Conservation (phyloP, 2,888 invertebrate species). For the Epirrita christyi region DNA sequence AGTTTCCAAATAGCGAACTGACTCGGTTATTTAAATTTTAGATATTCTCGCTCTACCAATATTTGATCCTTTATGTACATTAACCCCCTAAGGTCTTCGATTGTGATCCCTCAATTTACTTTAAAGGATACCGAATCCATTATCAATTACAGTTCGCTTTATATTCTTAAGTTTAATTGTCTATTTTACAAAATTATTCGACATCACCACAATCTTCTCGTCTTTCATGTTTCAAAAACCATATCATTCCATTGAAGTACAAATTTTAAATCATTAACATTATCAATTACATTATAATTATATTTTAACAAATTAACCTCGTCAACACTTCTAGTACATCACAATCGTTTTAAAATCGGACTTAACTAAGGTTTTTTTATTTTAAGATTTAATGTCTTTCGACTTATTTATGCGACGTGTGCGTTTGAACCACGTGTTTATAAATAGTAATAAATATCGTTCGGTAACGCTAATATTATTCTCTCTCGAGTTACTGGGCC, state of each 20-base stretch:
- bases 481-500: slow-evolving; percentile 63
- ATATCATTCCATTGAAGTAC: slow-evolving; percentile 33
- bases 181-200: slow-evolving; percentile 27
- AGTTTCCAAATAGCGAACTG: slow-evolving; percentile 44
- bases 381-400: slow-evolving; percentile 69
- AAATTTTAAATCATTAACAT: slow-evolving; percentile 37
- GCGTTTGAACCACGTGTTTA: slow-evolving; percentile 76
- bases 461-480: slow-evolving; percentile 63
- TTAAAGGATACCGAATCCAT: slow-evolving; percentile 60
- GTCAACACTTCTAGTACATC: slow-evolving; percentile 80
- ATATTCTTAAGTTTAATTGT: slow-evolving; percentile 23
- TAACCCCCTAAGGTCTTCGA: slow-evolving; percentile 58
- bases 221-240: slow-evolving; percentile 34
- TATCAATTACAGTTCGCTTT: slow-evolving; percentile 42
- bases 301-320: slow-evolving; percentile 74
- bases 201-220: slow-evolving; percentile 30
- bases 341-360: slow-evolving; percentile 77
- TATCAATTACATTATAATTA: slow-evolving; percentile 48
- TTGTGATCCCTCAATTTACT: slow-evolving; percentile 76
- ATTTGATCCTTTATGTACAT: slow-evolving; percentile 72
- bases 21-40: slow-evolving; percentile 43
- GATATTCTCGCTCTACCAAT: slow-evolving; percentile 53
- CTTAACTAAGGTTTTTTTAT: slow-evolving; percentile 66
- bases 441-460: slow-evolving; percentile 36
- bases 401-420: slow-evolving; percentile 71